phyloP scores from a whole-genome alignment of 2,888 invertebrate genomes.

The Thera obeliscata region DNA sequence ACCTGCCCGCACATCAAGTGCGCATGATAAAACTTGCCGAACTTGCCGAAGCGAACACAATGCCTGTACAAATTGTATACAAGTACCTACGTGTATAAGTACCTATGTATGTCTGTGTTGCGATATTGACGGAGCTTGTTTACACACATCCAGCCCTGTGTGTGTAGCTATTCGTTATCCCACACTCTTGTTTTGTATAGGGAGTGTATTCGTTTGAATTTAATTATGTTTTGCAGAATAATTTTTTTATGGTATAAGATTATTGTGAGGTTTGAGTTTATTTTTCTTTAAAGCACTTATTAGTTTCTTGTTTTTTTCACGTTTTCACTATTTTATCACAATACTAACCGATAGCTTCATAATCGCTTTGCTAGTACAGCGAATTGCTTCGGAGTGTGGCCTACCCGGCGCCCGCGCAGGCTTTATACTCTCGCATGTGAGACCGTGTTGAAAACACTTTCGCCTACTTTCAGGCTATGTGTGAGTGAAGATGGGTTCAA shows the following conservation, averaged over 20 bases:
- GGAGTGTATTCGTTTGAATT: constrained; percentile 59
- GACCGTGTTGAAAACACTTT: constrained; percentile 78
- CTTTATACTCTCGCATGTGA: constrained; percentile 76
- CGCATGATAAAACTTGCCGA: too few relatives aligned
- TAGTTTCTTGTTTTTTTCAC: not conserved
- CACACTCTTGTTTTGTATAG: constrained; percentile 60
- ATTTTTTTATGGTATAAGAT: constrained; percentile 42
- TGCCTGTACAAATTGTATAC: constrained; percentile 58
- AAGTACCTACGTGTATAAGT: constrained; percentile 49
- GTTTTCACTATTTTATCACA: constrained; percentile 30
- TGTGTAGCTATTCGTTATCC: constrained; percentile 55
- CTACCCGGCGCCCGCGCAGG: constrained; percentile 50
- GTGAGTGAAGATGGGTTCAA: constrained; percentile 50
- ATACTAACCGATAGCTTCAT: constrained; percentile 81
- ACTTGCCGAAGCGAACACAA: constrained; percentile 52
- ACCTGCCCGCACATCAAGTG: too few relatives aligned
- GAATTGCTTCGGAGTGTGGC: constrained; percentile 76
- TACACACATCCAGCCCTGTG: constrained; percentile 53
- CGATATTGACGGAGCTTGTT: constrained; percentile 70
- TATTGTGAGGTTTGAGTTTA: constrained; percentile 16
- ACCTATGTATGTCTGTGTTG: constrained; percentile 30
- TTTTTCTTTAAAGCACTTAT: constrained; percentile 4
- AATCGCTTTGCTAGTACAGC: constrained; percentile 78
- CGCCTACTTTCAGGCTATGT: constrained; percentile 62
- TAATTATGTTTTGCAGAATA: constrained; percentile 48